Conservation (phyloP, 2,797 vertebrate genomes). For the Caiman crocodilus region DNA sequence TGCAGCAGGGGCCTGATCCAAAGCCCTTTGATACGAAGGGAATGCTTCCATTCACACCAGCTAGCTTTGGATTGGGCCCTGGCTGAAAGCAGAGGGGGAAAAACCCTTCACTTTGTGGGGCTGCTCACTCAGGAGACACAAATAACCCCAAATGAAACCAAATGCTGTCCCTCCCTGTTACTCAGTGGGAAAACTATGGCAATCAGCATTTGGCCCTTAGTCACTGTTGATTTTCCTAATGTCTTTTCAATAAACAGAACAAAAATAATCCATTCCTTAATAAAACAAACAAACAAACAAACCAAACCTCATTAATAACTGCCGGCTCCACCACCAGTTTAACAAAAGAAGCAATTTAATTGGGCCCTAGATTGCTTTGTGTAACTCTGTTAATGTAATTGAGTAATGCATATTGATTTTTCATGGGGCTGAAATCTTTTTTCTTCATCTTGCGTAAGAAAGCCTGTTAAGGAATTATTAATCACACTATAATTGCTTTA, state of each 20-base stretch:
- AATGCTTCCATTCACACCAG: not conserved
- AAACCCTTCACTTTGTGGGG: not conserved
- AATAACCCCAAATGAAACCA: not conserved
- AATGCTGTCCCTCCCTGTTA: not conserved
- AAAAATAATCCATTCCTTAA: not conserved
- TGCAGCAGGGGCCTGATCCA: not conserved
- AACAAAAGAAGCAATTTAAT: slow-evolving; percentile 77
- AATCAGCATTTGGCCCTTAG: not conserved
- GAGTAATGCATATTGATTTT: slow-evolving; percentile 84
- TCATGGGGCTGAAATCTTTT: slow-evolving; percentile 77
- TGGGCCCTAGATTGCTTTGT: slow-evolving; percentile 73
- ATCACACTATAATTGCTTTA: slow-evolving; percentile 82
- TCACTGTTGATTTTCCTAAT: not conserved
- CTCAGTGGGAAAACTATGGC: not conserved
- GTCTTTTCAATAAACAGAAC: not conserved
- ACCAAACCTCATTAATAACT: slow-evolving; percentile 66
- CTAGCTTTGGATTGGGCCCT: accelerated
- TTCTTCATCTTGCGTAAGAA: slow-evolving; percentile 75
- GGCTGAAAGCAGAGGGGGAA: not conserved
- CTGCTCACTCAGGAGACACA: not conserved
- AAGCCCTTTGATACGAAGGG: not conserved
- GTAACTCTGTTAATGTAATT: slow-evolving; percentile 79
- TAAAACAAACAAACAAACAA: slow-evolving; percentile 50
- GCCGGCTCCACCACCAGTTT: slow-evolving; percentile 61
- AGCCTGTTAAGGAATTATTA: slow-evolving; percentile 83